Conservation (phyloP, 2,113 vertebrate genomes). For the Polypterus senegalus region DNA sequence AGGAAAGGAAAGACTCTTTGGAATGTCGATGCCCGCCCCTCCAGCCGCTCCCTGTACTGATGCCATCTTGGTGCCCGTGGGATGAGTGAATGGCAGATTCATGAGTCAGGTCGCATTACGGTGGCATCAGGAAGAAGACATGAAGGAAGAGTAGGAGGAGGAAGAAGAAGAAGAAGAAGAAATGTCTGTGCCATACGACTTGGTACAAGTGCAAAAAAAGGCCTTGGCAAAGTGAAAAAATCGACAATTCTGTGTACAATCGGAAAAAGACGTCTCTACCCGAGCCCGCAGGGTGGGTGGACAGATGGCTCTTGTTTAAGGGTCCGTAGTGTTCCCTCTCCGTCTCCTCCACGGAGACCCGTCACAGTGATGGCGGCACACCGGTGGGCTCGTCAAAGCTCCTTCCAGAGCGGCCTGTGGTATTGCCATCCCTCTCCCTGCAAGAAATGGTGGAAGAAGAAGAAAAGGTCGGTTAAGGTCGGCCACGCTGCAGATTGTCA, state of each 20-base stretch:
- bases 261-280: slow-evolving; percentile 48
- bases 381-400: slow-evolving; percentile 42
- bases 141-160: slow-evolving; percentile 10
- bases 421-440: slow-evolving; percentile 84
- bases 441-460: slow-evolving; percentile 21
- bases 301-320: slow-evolving; percentile 30
- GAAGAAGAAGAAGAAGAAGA: slow-evolving; percentile 6
- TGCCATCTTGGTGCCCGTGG: too few species aligned
- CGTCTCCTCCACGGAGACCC: background rate
- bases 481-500: too few species aligned
- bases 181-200: slow-evolving; percentile 32
- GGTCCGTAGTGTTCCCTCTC: slow-evolving; percentile 34
- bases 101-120: too few species aligned
- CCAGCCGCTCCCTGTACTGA: too few species aligned
- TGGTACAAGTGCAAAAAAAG: slow-evolving; percentile 55
- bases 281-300: slow-evolving; percentile 9
- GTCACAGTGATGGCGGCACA: slow-evolving; percentile 14
- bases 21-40: too few species aligned
- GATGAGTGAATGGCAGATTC: too few species aligned
- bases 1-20: too few species aligned
- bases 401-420: slow-evolving; percentile 75
- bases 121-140: background rate
- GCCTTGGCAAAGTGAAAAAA: slow-evolving; percentile 74
- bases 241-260: slow-evolving; percentile 61
- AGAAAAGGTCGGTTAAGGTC: too few species aligned